A percentile compares a stretch with the other conserved stretches of the same genome.
Evolutionary conservation across 2,797 vertebrate species (phyloP).

Genomic region (Zenarchopterus dispar): DNA sequence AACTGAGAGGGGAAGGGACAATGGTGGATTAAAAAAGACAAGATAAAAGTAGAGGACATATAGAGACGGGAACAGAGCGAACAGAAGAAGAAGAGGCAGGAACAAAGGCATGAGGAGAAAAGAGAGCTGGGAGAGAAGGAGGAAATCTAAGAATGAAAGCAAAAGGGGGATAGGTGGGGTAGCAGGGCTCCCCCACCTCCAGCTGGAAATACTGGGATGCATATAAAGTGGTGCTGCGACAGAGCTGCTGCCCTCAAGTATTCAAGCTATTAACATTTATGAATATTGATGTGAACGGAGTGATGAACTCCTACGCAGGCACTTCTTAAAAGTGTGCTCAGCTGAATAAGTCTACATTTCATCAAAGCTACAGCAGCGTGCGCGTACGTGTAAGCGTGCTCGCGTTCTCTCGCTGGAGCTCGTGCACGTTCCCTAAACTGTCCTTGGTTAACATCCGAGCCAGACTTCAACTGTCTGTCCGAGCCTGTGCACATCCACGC

Average conservation of each 20-base stretch:
- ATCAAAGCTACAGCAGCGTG: neutral
- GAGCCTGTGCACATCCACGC: slow-evolving; percentile 1
- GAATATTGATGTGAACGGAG: slow-evolving; percentile 67
- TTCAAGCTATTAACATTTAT: slow-evolving; percentile 72
- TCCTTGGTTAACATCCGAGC: slow-evolving; percentile 15
- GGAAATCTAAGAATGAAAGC: neutral
- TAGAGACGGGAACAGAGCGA: neutral
- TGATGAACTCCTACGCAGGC: slow-evolving; percentile 58
- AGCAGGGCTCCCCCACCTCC: slow-evolving; percentile 5
- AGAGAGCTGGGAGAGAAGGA: neutral
- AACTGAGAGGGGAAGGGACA: neutral
- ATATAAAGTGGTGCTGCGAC: slow-evolving; percentile 51
- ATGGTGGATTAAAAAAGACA: slow-evolving; percentile 24
- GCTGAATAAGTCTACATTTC: slow-evolving; percentile 18
- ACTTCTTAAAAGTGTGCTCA: slow-evolving; percentile 27
- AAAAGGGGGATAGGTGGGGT: neutral
- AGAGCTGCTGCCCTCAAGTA: slow-evolving; percentile 64
- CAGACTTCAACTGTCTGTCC: slow-evolving; percentile 17
- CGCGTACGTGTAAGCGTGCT: neutral
- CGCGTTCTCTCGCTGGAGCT: neutral
- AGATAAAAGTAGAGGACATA: slow-evolving; percentile 36
- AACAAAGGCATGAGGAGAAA: slow-evolving; percentile 1
- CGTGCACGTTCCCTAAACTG: slow-evolving; percentile 20
- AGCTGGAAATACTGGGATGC: slow-evolving; percentile 42
- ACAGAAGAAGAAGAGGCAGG: slow-evolving; percentile 2